A percentile compares a stretch with the other conserved stretches of the same genome.
phyloP scores from a whole-genome alignment of 2,113 vertebrate species.

The human (Homo sapiens) region GRCh38 chr1:74953001-74953500 shows the following conservation, averaged over 20 bases:
- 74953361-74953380: no score
- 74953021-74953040: neutral
- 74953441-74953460: no score
- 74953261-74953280: neutral
- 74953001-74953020: constrained; percentile 22
- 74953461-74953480: no score
- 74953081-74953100: neutral
- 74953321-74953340: neutral
- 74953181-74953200: neutral
- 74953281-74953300: neutral
- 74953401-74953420: no score
- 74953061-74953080: neutral
- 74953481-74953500: no score
- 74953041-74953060: neutral
- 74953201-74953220: neutral
- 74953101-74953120: neutral
- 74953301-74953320: neutral
- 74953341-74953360: neutral
- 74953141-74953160: neutral
- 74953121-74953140: neutral
- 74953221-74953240: neutral
- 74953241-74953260: neutral
- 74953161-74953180: neutral
- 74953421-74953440: no score
- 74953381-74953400: no score